These are phyloP conservation scores for Intellagama lesueurii DNA, from an alignment of 2,797 vertebrate genomes.

Conservation along the genomic window DNA sequence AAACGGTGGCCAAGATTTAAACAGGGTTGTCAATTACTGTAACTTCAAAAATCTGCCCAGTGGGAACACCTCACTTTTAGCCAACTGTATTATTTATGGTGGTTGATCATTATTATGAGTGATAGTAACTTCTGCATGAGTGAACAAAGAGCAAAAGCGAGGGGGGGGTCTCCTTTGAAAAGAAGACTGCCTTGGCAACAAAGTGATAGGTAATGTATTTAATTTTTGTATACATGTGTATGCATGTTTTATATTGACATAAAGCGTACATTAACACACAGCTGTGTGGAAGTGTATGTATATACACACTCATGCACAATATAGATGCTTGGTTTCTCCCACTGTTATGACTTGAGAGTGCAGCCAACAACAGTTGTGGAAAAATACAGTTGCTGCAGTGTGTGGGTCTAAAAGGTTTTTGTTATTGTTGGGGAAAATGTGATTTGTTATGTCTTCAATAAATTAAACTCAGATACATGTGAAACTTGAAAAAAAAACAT, in stretches of 20 bases:
- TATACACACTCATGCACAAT: conserved; percentile 54
- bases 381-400: conserved; percentile 69
- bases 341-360: conserved; percentile 64
- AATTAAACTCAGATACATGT: conserved; percentile 70
- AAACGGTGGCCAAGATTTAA: conserved; percentile 39
- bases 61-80: conserved; percentile 32
- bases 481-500: conserved; percentile 59
- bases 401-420: conserved; percentile 71
- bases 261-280: conserved; percentile 64
- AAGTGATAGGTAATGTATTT: conserved; percentile 57
- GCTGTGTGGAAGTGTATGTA: conserved; percentile 43
- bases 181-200: conserved; percentile 56
- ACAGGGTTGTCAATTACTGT: conserved; percentile 7
- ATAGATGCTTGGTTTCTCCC: conserved; percentile 67
- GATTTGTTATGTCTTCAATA: conserved; percentile 76
- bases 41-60: background rate
- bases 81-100: conserved; percentile 24
- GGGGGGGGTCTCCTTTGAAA: conserved; percentile 48
- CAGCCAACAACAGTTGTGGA: conserved; percentile 70
- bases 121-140: conserved; percentile 45
- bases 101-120: conserved; percentile 39
- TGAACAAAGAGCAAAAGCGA: conserved; percentile 37
- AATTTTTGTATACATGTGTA: conserved; percentile 74
- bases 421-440: conserved; percentile 73
- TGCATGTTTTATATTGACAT: conserved; percentile 72